Percentiles rank a stretch among this genome's conserved stretches.
Evolutionary conservation across 2,888 invertebrate species (phyloP).

Genomic region (Pollenia labialis): DNA sequence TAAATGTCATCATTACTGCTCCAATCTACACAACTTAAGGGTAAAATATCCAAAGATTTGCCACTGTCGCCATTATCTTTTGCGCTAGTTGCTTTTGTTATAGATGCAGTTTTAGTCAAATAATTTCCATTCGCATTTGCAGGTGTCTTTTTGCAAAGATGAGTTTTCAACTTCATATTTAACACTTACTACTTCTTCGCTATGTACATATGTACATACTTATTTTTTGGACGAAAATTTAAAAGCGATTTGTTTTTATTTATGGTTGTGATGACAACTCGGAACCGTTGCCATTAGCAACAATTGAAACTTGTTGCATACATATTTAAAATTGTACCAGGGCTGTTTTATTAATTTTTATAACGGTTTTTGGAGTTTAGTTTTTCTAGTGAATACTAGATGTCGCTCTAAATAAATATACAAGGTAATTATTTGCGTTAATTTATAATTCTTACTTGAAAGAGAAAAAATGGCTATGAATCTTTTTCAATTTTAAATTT

Average conservation of each 20-base stretch:
- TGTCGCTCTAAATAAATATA: background rate
- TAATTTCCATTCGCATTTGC: constrained; percentile 79
- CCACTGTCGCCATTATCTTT: constrained; percentile 43
- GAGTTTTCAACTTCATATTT: constrained; percentile 91
- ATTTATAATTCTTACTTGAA: no score
- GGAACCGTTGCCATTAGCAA: constrained; percentile 5
- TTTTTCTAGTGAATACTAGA: constrained; percentile 12
- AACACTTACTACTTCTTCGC: background rate
- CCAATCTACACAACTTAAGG: constrained; percentile 97
- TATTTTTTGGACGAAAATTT: background rate
- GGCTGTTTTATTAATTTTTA: background rate
- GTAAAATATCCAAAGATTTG: constrained; percentile 84
- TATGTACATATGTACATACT: no score
- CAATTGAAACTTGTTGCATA: constrained; percentile 33
- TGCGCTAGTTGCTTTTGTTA: background rate
- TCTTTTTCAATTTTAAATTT: no score
- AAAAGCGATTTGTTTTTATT: constrained; percentile 35
- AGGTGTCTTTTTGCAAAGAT: constrained; percentile 90
- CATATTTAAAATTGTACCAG: background rate
- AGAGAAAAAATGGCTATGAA: no score
- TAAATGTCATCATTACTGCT: constrained; percentile 96
- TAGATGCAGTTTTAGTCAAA: constrained; percentile 48
- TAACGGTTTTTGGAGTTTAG: background rate
- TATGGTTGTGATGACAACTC: constrained; percentile 71
- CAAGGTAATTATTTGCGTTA: no score